These are phyloP conservation scores for Papilio xuthus DNA, from an alignment of 1,140 invertebrate genomes.

Conservation along the genomic window DNA sequence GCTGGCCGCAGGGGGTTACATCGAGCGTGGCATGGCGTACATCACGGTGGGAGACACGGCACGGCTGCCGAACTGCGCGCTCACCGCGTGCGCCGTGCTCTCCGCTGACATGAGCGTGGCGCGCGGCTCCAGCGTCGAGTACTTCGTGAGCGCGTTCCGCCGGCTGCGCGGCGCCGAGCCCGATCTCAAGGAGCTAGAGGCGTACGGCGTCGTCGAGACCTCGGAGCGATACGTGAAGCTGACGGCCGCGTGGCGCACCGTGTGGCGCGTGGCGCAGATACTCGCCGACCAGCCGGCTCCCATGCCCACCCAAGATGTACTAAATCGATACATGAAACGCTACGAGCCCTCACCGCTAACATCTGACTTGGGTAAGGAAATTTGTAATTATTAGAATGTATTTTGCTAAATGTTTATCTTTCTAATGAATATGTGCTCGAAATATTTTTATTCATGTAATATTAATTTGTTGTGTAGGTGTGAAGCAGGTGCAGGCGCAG, in stretches of 20 bases:
- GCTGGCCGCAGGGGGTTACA: constrained; percentile 58
- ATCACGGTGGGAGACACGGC: constrained; percentile 50
- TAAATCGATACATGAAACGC: constrained; percentile 61
- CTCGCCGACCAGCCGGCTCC: constrained; percentile 55
- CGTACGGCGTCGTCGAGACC: constrained; percentile 59
- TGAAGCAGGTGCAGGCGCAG: constrained; percentile 56
- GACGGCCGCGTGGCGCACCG: constrained; percentile 64
- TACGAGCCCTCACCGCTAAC: constrained; percentile 67
- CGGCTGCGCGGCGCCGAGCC: constrained; percentile 59
- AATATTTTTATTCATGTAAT: background rate
- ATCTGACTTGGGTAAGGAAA: constrained; percentile 62
- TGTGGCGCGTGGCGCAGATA: constrained; percentile 70
- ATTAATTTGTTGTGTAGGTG: constrained; percentile 49
- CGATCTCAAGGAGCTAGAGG: constrained; percentile 53
- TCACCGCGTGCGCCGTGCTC: constrained; percentile 70
- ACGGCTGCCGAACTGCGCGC: constrained; percentile 54
- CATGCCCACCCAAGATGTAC: constrained; percentile 56
- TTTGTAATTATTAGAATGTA: background rate
- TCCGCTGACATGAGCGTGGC: constrained; percentile 73
- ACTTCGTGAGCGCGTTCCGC: constrained; percentile 68
- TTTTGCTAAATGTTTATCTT: background rate
- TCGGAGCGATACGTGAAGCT: constrained; percentile 59
- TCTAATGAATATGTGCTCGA: background rate
- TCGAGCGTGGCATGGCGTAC: constrained; percentile 58
- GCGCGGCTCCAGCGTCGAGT: constrained; percentile 70